Evolutionary conservation across 1,140 invertebrate species (phyloP), one percentile per base, ranked within the genome.

Genomic region (Drosophila tristis): DNA sequence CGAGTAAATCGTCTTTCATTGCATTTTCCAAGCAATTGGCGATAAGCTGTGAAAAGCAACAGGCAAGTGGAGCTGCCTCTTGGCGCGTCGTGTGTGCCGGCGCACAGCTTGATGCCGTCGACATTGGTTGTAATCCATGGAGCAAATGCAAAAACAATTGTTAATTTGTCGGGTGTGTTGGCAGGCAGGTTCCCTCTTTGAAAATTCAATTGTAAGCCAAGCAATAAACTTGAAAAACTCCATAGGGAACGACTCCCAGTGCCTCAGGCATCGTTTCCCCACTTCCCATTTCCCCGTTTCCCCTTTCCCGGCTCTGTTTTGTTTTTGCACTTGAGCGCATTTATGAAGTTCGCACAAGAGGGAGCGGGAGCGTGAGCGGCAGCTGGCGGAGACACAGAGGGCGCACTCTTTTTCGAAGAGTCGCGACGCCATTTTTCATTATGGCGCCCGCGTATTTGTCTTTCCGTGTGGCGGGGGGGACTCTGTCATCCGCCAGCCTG

Each of bases 351-450:
- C 53, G 43, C 35, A 25, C 15, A 43, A 56, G 29, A 11, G 13
- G 35, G 13, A 39, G 13, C 15, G 13, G 42, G 26, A 8, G n/a
- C 20, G 20, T 1, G 20, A 20, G 26, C 29, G 42, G 35, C 58
- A 65, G 61, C 35, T 66, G 67, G 5, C 9, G 35, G 15, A 43
- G 59, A 62, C 43, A 67, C 42, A 35, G 51, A 35, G n/a, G 47
- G 15, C 2, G 29, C 57, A 54, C 61, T 39, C 62, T 60, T 65
- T 39, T 39, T n/a, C 60, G 15, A 61, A 62, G 60, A 74, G 77
- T 49, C 39, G 64, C 77, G 55, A 61, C 64, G 78, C 71, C 71
- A 80, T 80, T 80, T 80, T 80, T 75, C 78, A 80, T 80, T 80
- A 71, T 80, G 78, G 60, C 72, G 57, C 72, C 78, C 53, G 57